Evolutionary conservation across 2,888 invertebrate genomes (phyloP), one percentile per base, ranked within the genome.

Genomic region (Xestoiulus laeticollis): DNA sequence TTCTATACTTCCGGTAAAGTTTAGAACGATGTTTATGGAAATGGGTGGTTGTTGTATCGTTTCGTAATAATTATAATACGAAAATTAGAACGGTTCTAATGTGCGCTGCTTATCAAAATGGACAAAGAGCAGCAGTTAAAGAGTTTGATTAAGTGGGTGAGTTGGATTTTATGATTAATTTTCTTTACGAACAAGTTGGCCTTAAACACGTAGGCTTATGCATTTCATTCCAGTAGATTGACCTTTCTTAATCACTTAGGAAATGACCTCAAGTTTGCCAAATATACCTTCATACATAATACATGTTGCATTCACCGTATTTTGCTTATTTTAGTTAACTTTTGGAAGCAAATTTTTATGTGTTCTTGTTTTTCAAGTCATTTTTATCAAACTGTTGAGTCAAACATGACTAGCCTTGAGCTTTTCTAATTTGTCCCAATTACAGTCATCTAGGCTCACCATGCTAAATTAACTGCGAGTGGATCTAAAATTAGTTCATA

Each of bases 121-220:
- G 88, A 88, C 59, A 87, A 88, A 26, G 85, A 88, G 38, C 85
- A 87, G 78, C 38, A 87, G 53, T 88, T 86, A 48, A 68, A 87
- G 68, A 88, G 88, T 85, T 85, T 88, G n/a, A 53, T 87, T 83
- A 88, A 87, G 85, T 88, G 88, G 88, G 88, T 88, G 85, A 88
- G 87, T 88, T 33, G 5, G 32, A 33, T 78, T 10, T 33, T 38
- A 78, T 78, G 26, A 19, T 59, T 43, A 8, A 22, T 48, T 12
- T 19, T 86, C 1, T 22, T 30, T 86, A 43, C 43, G 19, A 16
- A 59, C 59, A 53, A 22, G 48, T 59, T 26, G 53, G n/a, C 43
- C n/a, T 12, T 32, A 48, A 78, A 78, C 78, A 78, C 30, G 30
- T 78, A 78, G 78, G 30, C 78, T 8, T 32, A 26, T n/a, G 10